These are phyloP conservation scores for Eulimnadia texana DNA, from an alignment of 1,140 invertebrate genomes.

Conservation along the genomic window DNA sequence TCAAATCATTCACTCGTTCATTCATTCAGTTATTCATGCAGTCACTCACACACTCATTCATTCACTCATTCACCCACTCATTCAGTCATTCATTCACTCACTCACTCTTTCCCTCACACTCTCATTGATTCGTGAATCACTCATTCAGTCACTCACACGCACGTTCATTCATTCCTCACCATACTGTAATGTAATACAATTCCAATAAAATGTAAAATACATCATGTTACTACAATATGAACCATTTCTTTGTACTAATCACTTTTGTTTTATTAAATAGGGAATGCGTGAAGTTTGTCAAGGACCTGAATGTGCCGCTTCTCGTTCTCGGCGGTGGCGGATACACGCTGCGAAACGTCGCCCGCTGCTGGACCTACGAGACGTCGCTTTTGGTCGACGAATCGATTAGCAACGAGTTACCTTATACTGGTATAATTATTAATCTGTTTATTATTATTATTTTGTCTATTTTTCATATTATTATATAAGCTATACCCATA, in stretches of 20 bases:
- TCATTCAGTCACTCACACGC: too few species aligned
- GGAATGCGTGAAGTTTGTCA: conserved; percentile 93
- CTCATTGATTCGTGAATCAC: too few species aligned
- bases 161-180: neutral
- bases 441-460: neutral
- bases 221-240: too few species aligned
- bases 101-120: too few species aligned
- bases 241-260: too few species aligned
- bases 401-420: conserved; percentile 78
- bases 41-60: too few species aligned
- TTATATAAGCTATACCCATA: too few species aligned
- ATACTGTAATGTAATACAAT: neutral
- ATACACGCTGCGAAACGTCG: conserved; percentile 94
- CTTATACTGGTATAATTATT: conserved; percentile 45
- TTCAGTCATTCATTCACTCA: too few species aligned
- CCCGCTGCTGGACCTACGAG: conserved; percentile 97
- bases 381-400: conserved; percentile 86
- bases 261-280: conserved; percentile 26
- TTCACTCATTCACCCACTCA: too few species aligned
- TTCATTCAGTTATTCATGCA: too few species aligned
- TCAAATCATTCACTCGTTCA: too few species aligned
- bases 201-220: neutral
- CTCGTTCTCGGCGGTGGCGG: conserved; percentile 92
- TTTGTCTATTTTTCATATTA: too few species aligned
- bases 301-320: conserved; percentile 82